phyloP scores from a whole-genome alignment of 1,140 invertebrate genomes.

The Procambarus virginalis region DNA sequence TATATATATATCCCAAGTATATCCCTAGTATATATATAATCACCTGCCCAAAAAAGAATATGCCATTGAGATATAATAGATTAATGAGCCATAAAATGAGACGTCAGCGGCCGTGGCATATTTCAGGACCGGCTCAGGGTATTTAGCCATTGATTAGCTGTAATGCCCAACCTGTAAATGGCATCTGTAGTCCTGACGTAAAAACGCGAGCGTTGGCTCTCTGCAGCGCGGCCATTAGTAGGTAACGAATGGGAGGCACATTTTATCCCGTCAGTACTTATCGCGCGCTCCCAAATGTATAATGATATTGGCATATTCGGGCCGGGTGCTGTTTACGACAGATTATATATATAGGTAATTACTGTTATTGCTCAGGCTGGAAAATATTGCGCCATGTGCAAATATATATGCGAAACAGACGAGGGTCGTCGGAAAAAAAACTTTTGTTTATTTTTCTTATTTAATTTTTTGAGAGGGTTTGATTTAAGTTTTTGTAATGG shows the following conservation, averaged over 20 bases:
- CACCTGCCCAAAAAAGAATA: too few relatives aligned
- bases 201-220: not conserved
- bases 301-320: not conserved
- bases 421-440: too few relatives aligned
- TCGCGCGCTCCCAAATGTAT: not conserved
- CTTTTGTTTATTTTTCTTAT: too few relatives aligned
- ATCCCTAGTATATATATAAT: too few relatives aligned
- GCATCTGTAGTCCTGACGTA: not conserved
- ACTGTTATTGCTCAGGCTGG: not conserved
- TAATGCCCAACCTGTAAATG: not conserved
- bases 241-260: not conserved
- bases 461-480: too few relatives aligned
- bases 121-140: not conserved
- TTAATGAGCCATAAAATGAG: too few relatives aligned
- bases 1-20: too few relatives aligned
- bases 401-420: too few relatives aligned
- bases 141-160: slow-evolving; percentile 6
- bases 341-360: not conserved
- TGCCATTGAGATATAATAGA: too few relatives aligned
- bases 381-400: not conserved
- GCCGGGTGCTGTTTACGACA: not conserved
- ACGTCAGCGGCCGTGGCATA: not conserved
- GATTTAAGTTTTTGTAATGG: too few relatives aligned
- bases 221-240: not conserved
- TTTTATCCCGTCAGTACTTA: not conserved